Evolutionary conservation across 2,888 invertebrate species (phyloP).

Genomic region (Trachelus troglodyta): DNA sequence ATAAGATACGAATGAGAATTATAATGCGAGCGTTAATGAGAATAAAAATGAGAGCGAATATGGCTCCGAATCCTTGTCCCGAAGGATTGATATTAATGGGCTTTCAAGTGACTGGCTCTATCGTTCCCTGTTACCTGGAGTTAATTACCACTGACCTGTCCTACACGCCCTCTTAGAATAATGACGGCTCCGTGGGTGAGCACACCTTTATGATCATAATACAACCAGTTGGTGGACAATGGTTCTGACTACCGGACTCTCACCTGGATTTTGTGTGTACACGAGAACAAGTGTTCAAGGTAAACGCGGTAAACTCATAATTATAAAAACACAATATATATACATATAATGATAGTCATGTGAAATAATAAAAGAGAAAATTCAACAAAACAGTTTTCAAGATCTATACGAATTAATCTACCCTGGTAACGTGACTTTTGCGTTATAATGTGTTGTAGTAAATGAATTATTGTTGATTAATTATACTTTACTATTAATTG

Average conservation of each 20-base stretch:
- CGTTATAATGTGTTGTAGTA: neutral
- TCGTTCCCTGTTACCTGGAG: constrained; percentile 1
- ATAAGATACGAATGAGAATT: neutral
- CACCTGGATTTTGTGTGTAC: neutral
- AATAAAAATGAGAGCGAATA: neutral
- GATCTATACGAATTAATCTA: neutral
- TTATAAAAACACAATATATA: neutral
- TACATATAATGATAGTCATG: neutral
- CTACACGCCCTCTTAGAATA: neutral
- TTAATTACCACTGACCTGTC: constrained; percentile 3
- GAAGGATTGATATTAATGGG: constrained; percentile 3
- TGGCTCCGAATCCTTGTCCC: neutral
- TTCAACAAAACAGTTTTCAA: neutral
- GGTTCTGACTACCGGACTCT: neutral
- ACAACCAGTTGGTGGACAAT: neutral
- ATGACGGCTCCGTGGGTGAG: neutral
- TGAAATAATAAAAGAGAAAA: neutral
- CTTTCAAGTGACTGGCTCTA: constrained; percentile 3
- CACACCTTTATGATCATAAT: neutral
- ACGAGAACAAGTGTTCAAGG: neutral
- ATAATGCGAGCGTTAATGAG: neutral
- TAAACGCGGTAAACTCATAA: neutral
- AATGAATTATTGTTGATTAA: neutral
- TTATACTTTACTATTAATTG: neutral
- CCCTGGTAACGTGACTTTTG: neutral